These are phyloP conservation scores for Drosophila burlai DNA, from an alignment of 1,140 invertebrate species.

Conservation along the genomic window DNA sequence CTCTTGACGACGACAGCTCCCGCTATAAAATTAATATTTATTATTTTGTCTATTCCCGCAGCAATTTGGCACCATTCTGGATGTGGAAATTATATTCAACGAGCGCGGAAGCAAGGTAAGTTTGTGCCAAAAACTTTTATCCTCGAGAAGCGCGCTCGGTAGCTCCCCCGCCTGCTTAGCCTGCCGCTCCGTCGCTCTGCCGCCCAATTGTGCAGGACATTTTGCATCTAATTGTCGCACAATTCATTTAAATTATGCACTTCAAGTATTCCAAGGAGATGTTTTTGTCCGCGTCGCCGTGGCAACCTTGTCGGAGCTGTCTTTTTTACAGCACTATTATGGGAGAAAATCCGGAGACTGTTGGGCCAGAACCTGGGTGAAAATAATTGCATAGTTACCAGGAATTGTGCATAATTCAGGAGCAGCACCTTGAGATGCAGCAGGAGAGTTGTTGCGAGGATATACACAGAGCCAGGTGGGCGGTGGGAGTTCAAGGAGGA, in stretches of 20 bases:
- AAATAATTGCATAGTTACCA: conserved; percentile 79
- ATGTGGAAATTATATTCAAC: conserved; percentile 99
- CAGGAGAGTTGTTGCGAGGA: conserved; percentile 2
- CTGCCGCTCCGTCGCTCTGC: conserved; percentile 1
- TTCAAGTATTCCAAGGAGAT: conserved; percentile 47
- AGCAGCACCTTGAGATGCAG: conserved; percentile 42
- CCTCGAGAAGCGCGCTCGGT: conserved; percentile 5
- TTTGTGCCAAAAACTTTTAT: conserved; percentile 49
- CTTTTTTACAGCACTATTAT: conserved; percentile 41
- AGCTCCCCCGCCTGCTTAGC: conserved; percentile 15
- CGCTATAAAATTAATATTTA: conserved; percentile 34
- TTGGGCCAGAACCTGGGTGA: conserved; percentile 26
- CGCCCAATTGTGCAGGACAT: conserved; percentile 47
- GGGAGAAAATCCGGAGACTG: conserved; percentile 1
- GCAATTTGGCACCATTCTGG: conserved; percentile 99
- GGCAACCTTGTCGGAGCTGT: conserved; percentile 30
- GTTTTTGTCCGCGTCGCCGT: conserved; percentile 39
- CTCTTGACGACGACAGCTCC: conserved; percentile 5
- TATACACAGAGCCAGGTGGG: neutral
- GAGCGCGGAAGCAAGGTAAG: conserved; percentile 99
- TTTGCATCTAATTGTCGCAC: conserved; percentile 65
- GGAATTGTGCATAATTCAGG: conserved; percentile 58
- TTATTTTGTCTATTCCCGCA: conserved; percentile 85
- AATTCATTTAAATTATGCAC: conserved; percentile 71
- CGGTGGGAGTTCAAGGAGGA: neutral